These are phyloP conservation scores for Drosophila recens DNA, from an alignment of 2,888 invertebrate genomes.

Conservation along the genomic window DNA sequence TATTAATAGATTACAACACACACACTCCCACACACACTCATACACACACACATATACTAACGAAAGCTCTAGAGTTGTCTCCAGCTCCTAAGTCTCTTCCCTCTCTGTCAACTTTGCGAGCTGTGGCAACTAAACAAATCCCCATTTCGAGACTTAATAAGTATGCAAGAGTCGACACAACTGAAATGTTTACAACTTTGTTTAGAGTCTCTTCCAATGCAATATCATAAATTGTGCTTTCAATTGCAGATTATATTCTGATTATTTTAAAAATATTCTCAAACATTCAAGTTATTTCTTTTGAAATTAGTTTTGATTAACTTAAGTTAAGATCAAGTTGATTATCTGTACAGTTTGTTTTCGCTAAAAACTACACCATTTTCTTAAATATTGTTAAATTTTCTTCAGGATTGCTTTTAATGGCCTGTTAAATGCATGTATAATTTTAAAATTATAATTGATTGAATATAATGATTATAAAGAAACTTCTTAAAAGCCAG, in stretches of 20 bases:
- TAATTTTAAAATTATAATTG: no score
- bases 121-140: background rate
- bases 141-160: background rate
- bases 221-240: background rate
- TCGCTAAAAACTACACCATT: background rate
- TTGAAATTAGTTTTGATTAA: no score
- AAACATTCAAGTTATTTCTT: background rate
- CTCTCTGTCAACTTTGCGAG: background rate
- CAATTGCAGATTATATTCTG: background rate
- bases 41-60: background rate
- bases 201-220: background rate
- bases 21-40: background rate
- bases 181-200: conserved; percentile 6
- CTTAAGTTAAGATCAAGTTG: no score
- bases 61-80: background rate
- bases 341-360: background rate
- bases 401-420: background rate
- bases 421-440: no score
- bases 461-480: background rate
- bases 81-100: background rate
- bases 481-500: background rate
- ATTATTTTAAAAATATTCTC: background rate
- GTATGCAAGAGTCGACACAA: background rate
- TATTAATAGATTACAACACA: conserved; percentile 18
- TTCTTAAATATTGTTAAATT: background rate